Conservation (phyloP, 2,113 vertebrate species). For the Notiomystis cincta region DNA sequence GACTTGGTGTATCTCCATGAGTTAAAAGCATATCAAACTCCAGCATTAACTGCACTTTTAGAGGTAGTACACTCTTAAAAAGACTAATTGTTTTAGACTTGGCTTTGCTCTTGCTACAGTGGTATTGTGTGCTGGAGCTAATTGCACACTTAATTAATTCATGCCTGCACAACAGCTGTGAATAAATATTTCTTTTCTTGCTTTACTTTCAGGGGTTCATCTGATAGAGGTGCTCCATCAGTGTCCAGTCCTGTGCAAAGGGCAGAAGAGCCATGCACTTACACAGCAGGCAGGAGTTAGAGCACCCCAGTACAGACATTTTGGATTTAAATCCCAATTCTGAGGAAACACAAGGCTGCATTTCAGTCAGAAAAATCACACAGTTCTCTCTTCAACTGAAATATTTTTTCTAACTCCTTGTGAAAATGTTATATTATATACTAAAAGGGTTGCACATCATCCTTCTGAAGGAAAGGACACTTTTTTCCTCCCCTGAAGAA, state of each 20-base stretch:
- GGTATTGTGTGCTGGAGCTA: background rate
- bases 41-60: background rate
- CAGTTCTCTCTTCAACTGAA: background rate
- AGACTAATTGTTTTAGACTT: background rate
- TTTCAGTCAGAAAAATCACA: background rate
- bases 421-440: background rate
- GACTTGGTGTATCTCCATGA: background rate
- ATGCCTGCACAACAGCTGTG: background rate
- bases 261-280: background rate
- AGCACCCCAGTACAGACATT: background rate
- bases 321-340: background rate
- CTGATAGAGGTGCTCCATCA: background rate
- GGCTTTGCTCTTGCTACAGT: background rate
- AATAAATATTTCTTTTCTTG: background rate
- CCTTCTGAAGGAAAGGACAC: background rate
- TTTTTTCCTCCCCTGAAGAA: background rate
- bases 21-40: background rate
- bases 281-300: background rate
- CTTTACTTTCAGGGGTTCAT: background rate
- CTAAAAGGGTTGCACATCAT: background rate
- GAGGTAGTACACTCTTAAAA: background rate
- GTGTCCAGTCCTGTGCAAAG: background rate
- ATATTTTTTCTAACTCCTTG: background rate
- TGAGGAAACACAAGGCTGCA: rapidly evolving
- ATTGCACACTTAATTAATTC: background rate